Evolutionary conservation across 2,888 invertebrate species (phyloP).

Genomic region (Incurvaria masculella): DNA sequence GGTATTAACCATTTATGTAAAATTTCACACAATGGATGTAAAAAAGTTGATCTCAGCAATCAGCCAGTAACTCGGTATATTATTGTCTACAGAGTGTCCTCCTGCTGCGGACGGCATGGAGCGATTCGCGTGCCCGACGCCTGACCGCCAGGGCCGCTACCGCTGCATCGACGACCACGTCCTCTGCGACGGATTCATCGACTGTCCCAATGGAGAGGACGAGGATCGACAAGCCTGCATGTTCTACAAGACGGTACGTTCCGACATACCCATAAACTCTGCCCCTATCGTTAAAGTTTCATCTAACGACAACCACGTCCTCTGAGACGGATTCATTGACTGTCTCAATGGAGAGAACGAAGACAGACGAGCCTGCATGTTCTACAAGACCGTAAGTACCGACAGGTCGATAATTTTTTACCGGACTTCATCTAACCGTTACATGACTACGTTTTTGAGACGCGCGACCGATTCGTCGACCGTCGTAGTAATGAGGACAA

Average conservation of each 20-base stretch:
- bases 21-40: too few relatives aligned
- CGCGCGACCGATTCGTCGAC: constrained; percentile 94
- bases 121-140: constrained; percentile 89
- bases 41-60: too few relatives aligned
- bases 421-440: constrained; percentile 4
- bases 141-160: constrained; percentile 88
- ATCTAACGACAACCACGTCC: constrained; percentile 91
- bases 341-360: constrained; percentile 93
- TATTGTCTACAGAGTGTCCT: constrained; percentile 75
- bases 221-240: constrained; percentile 92
- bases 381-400: constrained; percentile 87
- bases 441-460: constrained; percentile 91
- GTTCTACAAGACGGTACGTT: constrained; percentile 93
- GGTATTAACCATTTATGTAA: too few relatives aligned
- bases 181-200: constrained; percentile 91
- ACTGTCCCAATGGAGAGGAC: constrained; percentile 91
- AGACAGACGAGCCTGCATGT: constrained; percentile 92
- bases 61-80: too few relatives aligned
- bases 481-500: constrained; percentile 93
- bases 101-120: constrained; percentile 93
- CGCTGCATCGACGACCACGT: constrained; percentile 95
- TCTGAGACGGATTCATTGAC: constrained; percentile 93
- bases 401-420: constrained; percentile 5
- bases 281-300: constrained; percentile 4
- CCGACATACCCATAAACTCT: constrained; percentile 6